phyloP scores from a whole-genome alignment of 2,888 invertebrate genomes.

The Tenthredo notha region DNA sequence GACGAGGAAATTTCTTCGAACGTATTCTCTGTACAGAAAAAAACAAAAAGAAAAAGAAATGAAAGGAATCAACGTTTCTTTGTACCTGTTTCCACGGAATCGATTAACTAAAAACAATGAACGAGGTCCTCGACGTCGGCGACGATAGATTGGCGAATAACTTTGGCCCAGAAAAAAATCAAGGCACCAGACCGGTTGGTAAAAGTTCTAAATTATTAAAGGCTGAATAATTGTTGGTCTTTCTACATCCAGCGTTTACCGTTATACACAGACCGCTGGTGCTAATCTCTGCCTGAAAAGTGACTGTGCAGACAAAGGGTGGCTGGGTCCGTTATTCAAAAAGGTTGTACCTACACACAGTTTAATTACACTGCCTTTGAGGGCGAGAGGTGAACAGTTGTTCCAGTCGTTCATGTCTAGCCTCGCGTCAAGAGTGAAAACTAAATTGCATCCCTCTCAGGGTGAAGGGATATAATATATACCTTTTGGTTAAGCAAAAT shows the following conservation, averaged over 20 bases:
- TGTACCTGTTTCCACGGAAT: not conserved
- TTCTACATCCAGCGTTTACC: slow-evolving; percentile 27
- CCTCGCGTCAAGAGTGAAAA: slow-evolving; percentile 14
- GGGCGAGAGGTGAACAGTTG: slow-evolving; percentile 16
- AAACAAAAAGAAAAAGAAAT: not conserved
- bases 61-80: not conserved
- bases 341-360: slow-evolving; percentile 12
- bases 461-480: not conserved
- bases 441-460: slow-evolving; percentile 22
- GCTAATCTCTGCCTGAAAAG: slow-evolving; percentile 41
- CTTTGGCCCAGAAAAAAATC: not conserved
- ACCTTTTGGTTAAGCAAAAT: not conserved
- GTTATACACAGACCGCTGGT: not conserved
- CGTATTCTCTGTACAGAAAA: not conserved
- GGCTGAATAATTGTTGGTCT: slow-evolving; percentile 29
- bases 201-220: slow-evolving; percentile 12
- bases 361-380: slow-evolving; percentile 48
- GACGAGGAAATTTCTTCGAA: not conserved
- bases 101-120: not conserved
- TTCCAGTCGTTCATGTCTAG: not conserved
- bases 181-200: not conserved
- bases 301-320: slow-evolving; percentile 35
- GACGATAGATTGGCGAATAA: not conserved
- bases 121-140: not conserved
- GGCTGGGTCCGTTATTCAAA: slow-evolving; percentile 22